Percentiles rank a stretch among this genome's conserved stretches.
Conservation (phyloP, 2,113 vertebrate genomes). For the Xerus inauris region DNA sequence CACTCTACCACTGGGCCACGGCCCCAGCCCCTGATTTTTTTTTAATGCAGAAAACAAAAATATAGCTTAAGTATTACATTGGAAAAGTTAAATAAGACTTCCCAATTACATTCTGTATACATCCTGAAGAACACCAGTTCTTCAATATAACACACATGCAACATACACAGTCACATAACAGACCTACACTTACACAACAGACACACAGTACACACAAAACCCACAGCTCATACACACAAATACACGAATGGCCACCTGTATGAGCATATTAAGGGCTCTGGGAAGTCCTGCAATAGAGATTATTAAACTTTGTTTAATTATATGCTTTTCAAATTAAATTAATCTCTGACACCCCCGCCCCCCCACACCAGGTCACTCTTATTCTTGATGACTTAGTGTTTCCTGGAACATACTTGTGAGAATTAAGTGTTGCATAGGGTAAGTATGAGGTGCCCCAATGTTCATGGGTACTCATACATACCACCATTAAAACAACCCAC, state of each 20-base stretch:
- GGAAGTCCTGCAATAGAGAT: neutral
- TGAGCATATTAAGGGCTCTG: neutral
- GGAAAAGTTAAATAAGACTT: constrained; percentile 28
- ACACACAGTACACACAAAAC: neutral
- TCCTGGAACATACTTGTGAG: neutral
- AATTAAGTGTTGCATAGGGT: neutral
- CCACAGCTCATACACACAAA: neutral
- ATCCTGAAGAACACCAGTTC: neutral
- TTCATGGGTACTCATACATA: neutral
- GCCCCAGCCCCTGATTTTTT: constrained; percentile 32
- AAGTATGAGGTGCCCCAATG: neutral
- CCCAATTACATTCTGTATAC: neutral
- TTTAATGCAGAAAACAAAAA: constrained; percentile 15
- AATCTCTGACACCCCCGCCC: neutral
- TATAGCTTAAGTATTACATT: neutral
- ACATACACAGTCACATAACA: neutral
- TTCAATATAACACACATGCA: neutral
- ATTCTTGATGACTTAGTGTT: neutral
- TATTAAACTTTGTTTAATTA: neutral
- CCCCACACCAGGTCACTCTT: neutral
- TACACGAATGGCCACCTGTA: neutral
- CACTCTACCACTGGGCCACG: too few relatives aligned
- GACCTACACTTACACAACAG: neutral
- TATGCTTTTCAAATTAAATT: neutral
- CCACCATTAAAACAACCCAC: neutral